Conservation (phyloP, 2,888 invertebrate species). For the Cynaeus angustus region DNA sequence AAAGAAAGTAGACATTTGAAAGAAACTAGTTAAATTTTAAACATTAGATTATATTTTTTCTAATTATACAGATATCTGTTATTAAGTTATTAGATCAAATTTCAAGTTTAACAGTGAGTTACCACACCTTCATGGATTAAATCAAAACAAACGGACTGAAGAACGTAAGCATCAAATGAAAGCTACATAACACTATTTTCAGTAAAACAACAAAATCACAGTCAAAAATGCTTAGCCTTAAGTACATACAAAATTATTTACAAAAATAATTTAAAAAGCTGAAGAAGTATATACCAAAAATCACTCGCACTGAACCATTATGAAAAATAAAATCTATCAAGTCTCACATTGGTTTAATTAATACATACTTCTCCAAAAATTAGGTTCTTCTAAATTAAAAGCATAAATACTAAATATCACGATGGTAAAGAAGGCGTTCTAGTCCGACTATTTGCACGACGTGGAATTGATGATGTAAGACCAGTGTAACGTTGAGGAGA, state of each 20-base stretch:
- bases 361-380: slow-evolving; percentile 12
- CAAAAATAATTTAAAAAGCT: slow-evolving; percentile 57
- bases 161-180: slow-evolving; percentile 1
- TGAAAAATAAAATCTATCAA: slow-evolving; percentile 17
- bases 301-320: slow-evolving; percentile 6
- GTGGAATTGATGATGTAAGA: slow-evolving; percentile 61
- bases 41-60: slow-evolving; percentile 27
- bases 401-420: slow-evolving; percentile 56
- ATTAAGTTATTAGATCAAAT: slow-evolving; percentile 23
- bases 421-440: slow-evolving; percentile 62
- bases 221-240: slow-evolving; percentile 61
- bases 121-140: slow-evolving; percentile 12
- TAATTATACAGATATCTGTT: slow-evolving; percentile 14
- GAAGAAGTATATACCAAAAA: slow-evolving; percentile 50
- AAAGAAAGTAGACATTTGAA: neutral
- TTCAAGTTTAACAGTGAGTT: slow-evolving; percentile 7
- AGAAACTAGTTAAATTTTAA: slow-evolving; percentile 3
- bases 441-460: slow-evolving; percentile 66
- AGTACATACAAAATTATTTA: slow-evolving; percentile 54
- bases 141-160: neutral
- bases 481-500: slow-evolving; percentile 62
- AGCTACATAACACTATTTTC: slow-evolving; percentile 9
- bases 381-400: slow-evolving; percentile 22
- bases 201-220: slow-evolving; percentile 61
- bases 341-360: slow-evolving; percentile 11